Evolutionary conservation across 2,888 invertebrate species (phyloP).

Genomic region (Cryptops parisi): DNA sequence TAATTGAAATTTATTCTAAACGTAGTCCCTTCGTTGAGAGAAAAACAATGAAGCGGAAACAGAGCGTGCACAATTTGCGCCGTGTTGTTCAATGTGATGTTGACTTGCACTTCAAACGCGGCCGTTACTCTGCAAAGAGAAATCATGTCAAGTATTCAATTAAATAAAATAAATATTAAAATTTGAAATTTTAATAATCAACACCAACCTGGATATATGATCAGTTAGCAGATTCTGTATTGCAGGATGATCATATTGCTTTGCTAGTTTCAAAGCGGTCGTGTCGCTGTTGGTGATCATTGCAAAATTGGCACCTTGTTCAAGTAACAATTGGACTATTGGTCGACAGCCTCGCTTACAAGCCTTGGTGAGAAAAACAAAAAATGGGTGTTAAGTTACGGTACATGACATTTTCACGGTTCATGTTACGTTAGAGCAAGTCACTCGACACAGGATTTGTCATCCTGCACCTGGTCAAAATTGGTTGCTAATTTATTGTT

Average conservation of each 20-base stretch:
- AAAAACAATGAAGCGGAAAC: conserved; percentile 32
- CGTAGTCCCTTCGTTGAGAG: conserved; percentile 27
- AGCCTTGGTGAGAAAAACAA: conserved; percentile 23
- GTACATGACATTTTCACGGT: not conserved
- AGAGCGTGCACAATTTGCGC: conserved; percentile 27
- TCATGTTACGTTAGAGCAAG: too few relatives aligned
- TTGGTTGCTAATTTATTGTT: too few relatives aligned
- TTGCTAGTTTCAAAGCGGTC: conserved; percentile 27
- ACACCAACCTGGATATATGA: conserved; percentile 26
- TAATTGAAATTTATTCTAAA: conserved; percentile 29
- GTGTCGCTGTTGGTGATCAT: conserved; percentile 23
- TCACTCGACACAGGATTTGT: too few relatives aligned
- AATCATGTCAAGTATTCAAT: not conserved
- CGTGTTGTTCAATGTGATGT: conserved; percentile 27
- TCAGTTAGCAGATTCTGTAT: conserved; percentile 26
- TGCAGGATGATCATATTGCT: conserved; percentile 22
- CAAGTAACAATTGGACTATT: conserved; percentile 27
- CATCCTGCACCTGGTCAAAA: too few relatives aligned
- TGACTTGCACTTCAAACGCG: conserved; percentile 28
- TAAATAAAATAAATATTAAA: not conserved
- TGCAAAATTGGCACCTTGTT: conserved; percentile 29
- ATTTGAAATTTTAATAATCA: not conserved
- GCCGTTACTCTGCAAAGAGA: conserved; percentile 26
- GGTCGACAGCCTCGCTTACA: conserved; percentile 27
- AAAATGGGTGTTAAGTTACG: too few relatives aligned